These are phyloP conservation scores for Lemur catta DNA, from an alignment of 2,797 vertebrate species.

Conservation along the genomic window DNA sequence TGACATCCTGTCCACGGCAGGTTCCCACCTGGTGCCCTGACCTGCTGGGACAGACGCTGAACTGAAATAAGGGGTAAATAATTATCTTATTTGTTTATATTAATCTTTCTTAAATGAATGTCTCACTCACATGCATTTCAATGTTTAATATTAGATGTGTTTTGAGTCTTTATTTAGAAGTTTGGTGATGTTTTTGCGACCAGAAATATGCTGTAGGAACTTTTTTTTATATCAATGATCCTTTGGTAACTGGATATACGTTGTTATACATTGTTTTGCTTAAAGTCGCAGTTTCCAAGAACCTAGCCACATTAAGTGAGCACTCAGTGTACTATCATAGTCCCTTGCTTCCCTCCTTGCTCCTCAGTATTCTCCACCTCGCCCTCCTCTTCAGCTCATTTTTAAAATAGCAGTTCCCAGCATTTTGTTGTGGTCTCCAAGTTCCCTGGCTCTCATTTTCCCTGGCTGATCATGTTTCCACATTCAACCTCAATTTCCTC, in stretches of 20 bases:
- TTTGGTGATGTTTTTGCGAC: not conserved
- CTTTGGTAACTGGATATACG: not conserved
- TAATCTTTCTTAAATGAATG: not conserved
- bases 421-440: accelerated
- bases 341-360: accelerated
- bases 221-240: not conserved
- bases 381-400: not conserved
- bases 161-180: not conserved
- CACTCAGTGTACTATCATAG: not conserved
- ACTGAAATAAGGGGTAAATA: not conserved
- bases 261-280: not conserved
- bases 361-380: not conserved
- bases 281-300: not conserved
- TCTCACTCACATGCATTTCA: not conserved
- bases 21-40: not conserved
- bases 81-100: not conserved
- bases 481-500: not conserved
- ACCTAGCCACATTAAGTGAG: not conserved
- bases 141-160: not conserved
- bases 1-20: not conserved
- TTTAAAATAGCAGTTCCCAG: not conserved
- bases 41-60: not conserved
- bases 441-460: not conserved
- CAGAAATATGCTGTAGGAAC: not conserved
- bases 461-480: not conserved